Conservation (phyloP, 2,797 vertebrate genomes). For the Sebastes hubbsi region DNA sequence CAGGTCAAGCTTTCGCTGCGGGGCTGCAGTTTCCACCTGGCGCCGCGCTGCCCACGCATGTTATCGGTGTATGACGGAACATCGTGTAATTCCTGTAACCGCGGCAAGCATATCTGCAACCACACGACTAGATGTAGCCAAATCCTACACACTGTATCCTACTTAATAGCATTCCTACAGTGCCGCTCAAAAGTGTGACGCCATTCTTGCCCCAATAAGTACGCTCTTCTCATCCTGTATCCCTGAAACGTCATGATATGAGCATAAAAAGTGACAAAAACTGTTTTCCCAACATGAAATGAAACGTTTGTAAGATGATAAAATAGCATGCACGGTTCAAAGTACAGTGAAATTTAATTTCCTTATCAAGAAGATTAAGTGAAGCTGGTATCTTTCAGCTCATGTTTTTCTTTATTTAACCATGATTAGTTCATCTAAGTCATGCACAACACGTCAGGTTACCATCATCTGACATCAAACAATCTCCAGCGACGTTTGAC, state of each 20-base stretch:
- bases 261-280: background rate
- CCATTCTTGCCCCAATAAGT: no score
- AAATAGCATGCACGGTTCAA: background rate
- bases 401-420: background rate
- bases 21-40: no score
- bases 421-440: background rate
- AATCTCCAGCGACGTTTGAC: background rate
- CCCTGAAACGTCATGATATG: background rate
- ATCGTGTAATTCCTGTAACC: no score
- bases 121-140: fast-evolving
- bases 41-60: fast-evolving
- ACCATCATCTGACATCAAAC: background rate
- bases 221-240: no score
- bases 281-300: background rate
- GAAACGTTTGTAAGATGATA: background rate
- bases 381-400: background rate
- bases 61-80: fast-evolving
- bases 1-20: no score
- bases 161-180: background rate
- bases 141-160: no score
- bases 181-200: background rate
- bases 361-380: background rate
- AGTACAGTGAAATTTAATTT: background rate
- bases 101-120: fast-evolving
- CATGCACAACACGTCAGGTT: background rate